Base-by-base conservation (phyloP, 2,113 vertebrate species). In the Malurus melanocephalus region DNA sequence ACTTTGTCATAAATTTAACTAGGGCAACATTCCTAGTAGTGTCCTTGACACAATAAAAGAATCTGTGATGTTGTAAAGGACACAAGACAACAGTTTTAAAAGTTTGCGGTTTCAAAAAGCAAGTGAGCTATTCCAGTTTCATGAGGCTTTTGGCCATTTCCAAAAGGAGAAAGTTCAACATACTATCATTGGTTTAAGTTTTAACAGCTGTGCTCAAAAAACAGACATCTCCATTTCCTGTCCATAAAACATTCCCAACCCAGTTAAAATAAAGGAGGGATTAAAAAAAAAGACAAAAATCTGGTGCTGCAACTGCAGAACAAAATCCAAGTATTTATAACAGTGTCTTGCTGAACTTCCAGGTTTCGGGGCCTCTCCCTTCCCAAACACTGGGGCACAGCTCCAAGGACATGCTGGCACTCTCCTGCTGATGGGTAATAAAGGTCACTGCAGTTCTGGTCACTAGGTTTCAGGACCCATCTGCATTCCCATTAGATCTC, bases 161-260 rank as follows among this genome's bases (percentile, higher is more conserved):
- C 6, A 1, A 85, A 62, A 51, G 10, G 30, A 68, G 27, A 27
- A 38, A 74, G 60, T 68, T 83, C 72, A 82, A 43, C 62, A 46
- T 10, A 32, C 49, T 64, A 68, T 21, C 51, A 67, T 23, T 57
- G 64, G 40, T 68, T 88, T 84, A 91, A 56, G 56, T 82, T 89
- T 86, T 40, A 59, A 59, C 56, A 59, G n/a, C 19, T 48, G 46
- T 62, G 73, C 64, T 89, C 76, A 88, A 49, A 45, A 57, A 84
- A 77, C 33, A 82, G 83, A 40, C 56, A 38, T 90, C 67, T 72
- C 80, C 28, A 79, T 57, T 95, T 94, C 91, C 88, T 91, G 87
- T 30, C 56, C 52, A 26, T 43, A 90, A 91, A 91, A 87, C 62
- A 35, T 57, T 86, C 61, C 46, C 45, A 78, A 49, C 48, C 49